Evolutionary conservation across 2,888 invertebrate species (phyloP).

Genomic region (Cancer borealis): DNA sequence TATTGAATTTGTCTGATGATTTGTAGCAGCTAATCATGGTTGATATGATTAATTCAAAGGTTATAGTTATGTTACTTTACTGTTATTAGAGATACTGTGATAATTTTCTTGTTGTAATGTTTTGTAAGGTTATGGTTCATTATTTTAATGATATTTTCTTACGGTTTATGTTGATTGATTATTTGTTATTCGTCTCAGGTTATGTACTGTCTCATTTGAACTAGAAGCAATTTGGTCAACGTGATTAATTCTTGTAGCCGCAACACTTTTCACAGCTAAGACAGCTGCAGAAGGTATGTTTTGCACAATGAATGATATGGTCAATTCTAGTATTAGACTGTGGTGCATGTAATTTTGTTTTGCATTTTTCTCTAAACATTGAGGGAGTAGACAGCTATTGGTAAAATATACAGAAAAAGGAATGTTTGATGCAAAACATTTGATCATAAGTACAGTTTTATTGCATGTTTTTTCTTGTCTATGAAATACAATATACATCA

Average conservation of each 20-base stretch:
- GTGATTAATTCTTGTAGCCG: background rate
- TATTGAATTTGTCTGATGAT: background rate
- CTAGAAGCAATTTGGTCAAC: background rate
- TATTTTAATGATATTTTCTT: background rate
- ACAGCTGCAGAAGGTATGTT: background rate
- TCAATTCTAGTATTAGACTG: slow-evolving; percentile 2
- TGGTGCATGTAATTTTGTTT: background rate
- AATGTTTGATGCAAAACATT: background rate
- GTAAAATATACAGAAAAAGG: background rate
- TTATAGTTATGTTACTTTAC: background rate
- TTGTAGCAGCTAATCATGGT: background rate
- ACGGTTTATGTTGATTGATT: background rate
- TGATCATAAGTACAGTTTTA: background rate
- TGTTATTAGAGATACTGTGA: background rate
- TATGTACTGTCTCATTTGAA: background rate
- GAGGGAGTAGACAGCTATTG: background rate
- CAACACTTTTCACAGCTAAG: background rate
- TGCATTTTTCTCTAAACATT: background rate
- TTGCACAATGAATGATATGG: background rate
- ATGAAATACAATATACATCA: background rate
- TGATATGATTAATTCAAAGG: background rate
- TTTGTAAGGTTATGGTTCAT: background rate
- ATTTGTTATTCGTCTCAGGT: background rate
- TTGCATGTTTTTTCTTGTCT: background rate
- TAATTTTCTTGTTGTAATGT: background rate